Evolutionary conservation across 2,888 invertebrate species (phyloP), one percentile per base, ranked within the genome.

Genomic region (Plebejus argus): DNA sequence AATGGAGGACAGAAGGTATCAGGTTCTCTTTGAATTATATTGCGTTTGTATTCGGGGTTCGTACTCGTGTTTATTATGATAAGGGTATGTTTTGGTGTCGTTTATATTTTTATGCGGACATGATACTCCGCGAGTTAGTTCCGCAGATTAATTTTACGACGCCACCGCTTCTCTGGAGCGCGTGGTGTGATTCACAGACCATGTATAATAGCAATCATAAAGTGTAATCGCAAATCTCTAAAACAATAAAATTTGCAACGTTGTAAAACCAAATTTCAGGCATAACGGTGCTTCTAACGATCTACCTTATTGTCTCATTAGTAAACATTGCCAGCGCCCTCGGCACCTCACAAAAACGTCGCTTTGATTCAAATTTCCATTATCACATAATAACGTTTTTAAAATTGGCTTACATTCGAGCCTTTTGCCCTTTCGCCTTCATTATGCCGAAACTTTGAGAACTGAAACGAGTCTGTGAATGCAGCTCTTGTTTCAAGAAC

Each of bases 21-120:
- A 66, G 66, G 66, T 66, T 66, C 66, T 33, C 74, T 74, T 49
- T 33, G 53, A 53, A 74, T 74, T 74, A 74, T 53, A 53, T 74
- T 53, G 74, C 74, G 53, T 74, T 74, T 28, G n/a, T 45, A 74
- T 72, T 45, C 74, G 20, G 28, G 28, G 10, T 28, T 2, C 6
- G 28, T 53, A 15, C 74, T 71, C 39, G 39, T 74, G 74, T 74
- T 74, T 74, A 74, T 74, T 74, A 74, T 53, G 74, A 74, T 74
- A 33, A 74, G 49, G 28, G 28, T 74, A 20, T 28, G 74, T 45
- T 23, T 53, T 53, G 15, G 23, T 45, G 49, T 28, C 15, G 28
- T 28, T 28, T 33, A 66, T 61, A 61, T 61, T 61, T 61, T 61
- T 61, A 66, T 18, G 28, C 66, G 66, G 15, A 33, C 66, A 66